A percentile compares a stretch with the other conserved stretches of the same genome.
Evolutionary conservation across 2,888 invertebrate genomes (phyloP).

Genomic region (Drosophila greeni): DNA sequence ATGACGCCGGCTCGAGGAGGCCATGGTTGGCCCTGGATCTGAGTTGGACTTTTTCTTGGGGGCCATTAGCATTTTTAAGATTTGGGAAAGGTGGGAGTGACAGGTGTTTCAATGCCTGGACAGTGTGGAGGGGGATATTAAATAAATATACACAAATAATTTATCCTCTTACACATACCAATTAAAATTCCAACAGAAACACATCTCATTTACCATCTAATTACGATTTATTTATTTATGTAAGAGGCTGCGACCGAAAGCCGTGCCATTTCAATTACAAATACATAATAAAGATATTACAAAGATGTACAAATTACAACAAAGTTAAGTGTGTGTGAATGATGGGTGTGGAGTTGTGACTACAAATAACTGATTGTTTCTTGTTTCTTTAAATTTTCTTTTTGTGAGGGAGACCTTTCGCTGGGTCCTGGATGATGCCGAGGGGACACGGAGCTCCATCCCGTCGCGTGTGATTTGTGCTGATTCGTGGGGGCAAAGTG

Average conservation of each 20-base stretch:
- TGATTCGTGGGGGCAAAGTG: conserved; percentile 39
- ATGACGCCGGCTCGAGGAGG: neutral
- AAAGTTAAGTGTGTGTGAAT: conserved; percentile 47
- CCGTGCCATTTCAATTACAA: conserved; percentile 49
- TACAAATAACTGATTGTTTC: conserved; percentile 43
- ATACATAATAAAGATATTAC: conserved; percentile 63
- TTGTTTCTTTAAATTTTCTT: neutral
- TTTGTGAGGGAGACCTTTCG: conserved; percentile 27
- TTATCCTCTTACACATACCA: neutral
- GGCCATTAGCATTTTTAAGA: neutral
- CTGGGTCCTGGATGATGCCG: conserved; percentile 26
- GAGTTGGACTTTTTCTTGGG: neutral
- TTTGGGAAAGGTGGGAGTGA: neutral
- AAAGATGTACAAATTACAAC: conserved; percentile 49
- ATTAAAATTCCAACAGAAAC: neutral
- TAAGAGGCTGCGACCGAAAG: conserved; percentile 5
- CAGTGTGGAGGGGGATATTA: too few species aligned
- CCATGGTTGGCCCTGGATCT: neutral
- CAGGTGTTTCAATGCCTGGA: neutral
- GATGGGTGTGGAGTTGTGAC: conserved; percentile 15
- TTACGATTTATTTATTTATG: conserved; percentile 56
- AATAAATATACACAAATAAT: too few species aligned
- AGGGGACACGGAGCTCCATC: conserved; percentile 20
- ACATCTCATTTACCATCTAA: conserved; percentile 24
- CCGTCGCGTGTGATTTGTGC: conserved; percentile 26